Evolutionary conservation across 2,888 invertebrate genomes (phyloP).

Genomic region (Linyphia triangularis): DNA sequence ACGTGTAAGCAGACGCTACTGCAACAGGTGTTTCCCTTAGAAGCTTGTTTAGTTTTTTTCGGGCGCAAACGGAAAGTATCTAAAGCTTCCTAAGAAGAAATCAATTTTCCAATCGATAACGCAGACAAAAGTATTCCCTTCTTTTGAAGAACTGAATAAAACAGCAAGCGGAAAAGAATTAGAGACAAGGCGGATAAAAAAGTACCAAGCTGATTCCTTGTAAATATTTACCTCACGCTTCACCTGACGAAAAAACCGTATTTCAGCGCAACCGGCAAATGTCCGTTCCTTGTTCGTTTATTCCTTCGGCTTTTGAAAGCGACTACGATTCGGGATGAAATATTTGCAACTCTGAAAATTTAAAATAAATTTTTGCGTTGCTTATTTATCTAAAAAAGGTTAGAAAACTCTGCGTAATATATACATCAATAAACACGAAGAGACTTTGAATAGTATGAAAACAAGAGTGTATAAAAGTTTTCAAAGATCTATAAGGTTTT

Average conservation of each 20-base stretch:
- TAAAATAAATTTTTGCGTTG: no score
- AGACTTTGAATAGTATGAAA: no score
- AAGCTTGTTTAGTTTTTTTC: constrained; percentile 37
- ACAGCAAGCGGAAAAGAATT: constrained; percentile 10
- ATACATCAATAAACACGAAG: no score
- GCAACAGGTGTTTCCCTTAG: constrained; percentile 56
- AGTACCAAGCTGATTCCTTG: constrained; percentile 42
- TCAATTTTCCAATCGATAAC: constrained; percentile 60
- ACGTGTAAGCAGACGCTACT: neutral
- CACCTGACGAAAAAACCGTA: neutral
- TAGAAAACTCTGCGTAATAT: no score
- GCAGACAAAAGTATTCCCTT: constrained; percentile 18
- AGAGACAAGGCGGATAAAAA: constrained; percentile 28
- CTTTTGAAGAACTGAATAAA: constrained; percentile 35
- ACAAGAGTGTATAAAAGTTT: no score
- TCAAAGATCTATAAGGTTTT: no score
- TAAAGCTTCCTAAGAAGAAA: constrained; percentile 47
- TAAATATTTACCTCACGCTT: constrained; percentile 47
- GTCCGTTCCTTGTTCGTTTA: neutral
- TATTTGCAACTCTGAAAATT: neutral
- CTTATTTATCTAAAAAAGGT: no score
- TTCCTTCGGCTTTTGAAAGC: neutral
- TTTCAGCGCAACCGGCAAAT: neutral
- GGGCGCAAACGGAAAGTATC: constrained; percentile 21
- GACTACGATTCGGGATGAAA: neutral